Base-by-base conservation (phyloP, 2,113 vertebrate species). In the Brachyistius frenatus region DNA sequence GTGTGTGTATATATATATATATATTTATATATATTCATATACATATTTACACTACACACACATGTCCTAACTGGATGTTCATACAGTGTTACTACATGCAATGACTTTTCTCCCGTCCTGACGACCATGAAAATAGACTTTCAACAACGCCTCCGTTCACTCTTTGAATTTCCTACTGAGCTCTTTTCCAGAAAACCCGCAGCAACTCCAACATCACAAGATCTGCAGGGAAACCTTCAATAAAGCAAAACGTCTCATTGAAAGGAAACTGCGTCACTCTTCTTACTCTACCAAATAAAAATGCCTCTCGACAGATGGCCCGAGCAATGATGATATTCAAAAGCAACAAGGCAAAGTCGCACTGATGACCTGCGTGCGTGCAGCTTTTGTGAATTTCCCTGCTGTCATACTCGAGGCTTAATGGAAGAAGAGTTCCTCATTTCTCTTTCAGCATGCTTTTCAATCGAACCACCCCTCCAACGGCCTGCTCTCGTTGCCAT, bases 401-500 rank as follows among this genome's bases (percentile, higher is more conserved):
- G 2, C 46, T 37, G 41, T 9, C 61, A 46, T 6, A 6, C 44
- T 16, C 30, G 47, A 65, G 31, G 60, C 6, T 46, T 74, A 4
- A 44, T 35, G 8, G 72, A 73, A 76, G 76, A 78, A 47, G 73
- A 77, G 66, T 10, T 36, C 50, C 46, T 35, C 4, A 15, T 13
- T 81, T 76, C 67, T 58, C 64, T 80, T 71, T 67, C 74, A 71
- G 44, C 37, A 69, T 64, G 78, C 81, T 73, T 76, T 66, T 76
- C 52, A 76, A 76, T 80, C 62, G 49, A 64, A 32, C 69, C 62
- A 66, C 66, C 9, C 61, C 37, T 72, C 73, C 82, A 80, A 78
- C 66, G 55, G 63, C 73, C 57, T 53, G 8, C 5, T 61, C 47
- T 37, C 7, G 30, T 31, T 30, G 36, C 32, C 23, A 53, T 32